phyloP scores from a whole-genome alignment of 2,888 invertebrate genomes.

The Antheraea assamensis region DNA sequence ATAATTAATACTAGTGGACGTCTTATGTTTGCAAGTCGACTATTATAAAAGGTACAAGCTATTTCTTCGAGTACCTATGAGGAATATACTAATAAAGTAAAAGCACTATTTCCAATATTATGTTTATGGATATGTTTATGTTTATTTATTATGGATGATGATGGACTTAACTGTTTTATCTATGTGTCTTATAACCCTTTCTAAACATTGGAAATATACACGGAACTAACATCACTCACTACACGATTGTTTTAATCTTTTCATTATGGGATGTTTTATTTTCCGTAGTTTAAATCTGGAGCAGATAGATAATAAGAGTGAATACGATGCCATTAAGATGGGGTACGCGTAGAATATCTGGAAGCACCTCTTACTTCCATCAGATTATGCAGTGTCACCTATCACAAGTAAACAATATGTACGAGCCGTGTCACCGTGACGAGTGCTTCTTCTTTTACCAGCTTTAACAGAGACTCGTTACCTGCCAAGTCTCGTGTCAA shows the following conservation, averaged over 20 bases:
- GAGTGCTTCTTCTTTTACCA: conserved; percentile 14
- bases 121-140: too few relatives aligned
- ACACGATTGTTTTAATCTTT: neutral
- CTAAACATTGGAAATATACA: neutral
- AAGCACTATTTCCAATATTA: too few relatives aligned
- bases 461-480: conserved; percentile 10
- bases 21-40: too few relatives aligned
- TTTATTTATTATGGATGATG: too few relatives aligned
- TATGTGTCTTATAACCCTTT: too few relatives aligned
- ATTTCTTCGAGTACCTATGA: too few relatives aligned
- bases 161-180: too few relatives aligned
- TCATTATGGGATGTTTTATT: neutral
- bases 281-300: neutral
- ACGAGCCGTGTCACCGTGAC: conserved; percentile 39
- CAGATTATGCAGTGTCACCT: conserved; percentile 46
- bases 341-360: conserved; percentile 33
- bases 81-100: too few relatives aligned
- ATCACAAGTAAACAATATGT: conserved; percentile 40
- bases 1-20: too few relatives aligned
- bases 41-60: too few relatives aligned
- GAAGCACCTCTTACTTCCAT: conserved; percentile 35
- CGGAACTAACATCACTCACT: neutral
- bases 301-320: conserved; percentile 18
- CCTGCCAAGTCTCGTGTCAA: neutral
- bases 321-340: conserved; percentile 34